phyloP scores from a whole-genome alignment of 2,113 vertebrate genomes.

The Formicarius rufipectus region DNA sequence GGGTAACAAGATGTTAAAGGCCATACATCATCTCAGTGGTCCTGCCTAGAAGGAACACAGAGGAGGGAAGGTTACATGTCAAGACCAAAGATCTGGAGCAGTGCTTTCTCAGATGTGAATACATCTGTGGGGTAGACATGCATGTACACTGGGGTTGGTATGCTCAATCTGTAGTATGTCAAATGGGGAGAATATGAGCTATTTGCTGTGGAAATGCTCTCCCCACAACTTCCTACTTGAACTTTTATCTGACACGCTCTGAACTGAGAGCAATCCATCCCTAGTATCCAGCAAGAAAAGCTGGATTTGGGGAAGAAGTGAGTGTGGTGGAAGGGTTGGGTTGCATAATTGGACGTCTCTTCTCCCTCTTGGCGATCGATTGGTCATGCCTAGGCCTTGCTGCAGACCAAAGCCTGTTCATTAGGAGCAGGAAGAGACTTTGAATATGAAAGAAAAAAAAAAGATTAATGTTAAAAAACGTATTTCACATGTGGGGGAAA shows the following conservation, averaged over 20 bases:
- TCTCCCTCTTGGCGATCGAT: slow-evolving; percentile 75
- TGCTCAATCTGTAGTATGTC: slow-evolving; percentile 35
- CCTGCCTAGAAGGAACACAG: slow-evolving; percentile 64
- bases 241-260: slow-evolving; percentile 53
- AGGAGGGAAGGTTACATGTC: slow-evolving; percentile 28
- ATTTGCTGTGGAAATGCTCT: slow-evolving; percentile 52
- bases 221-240: slow-evolving; percentile 40
- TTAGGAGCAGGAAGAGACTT: slow-evolving; percentile 81
- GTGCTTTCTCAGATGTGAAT: slow-evolving; percentile 52
- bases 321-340: slow-evolving; percentile 71
- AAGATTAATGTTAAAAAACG: slow-evolving; percentile 72
- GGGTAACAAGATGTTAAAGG: not conserved
- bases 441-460: slow-evolving; percentile 77
- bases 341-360: slow-evolving; percentile 73
- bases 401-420: slow-evolving; percentile 83
- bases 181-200: slow-evolving; percentile 16
- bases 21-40: slow-evolving; percentile 49
- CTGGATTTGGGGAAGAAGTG: slow-evolving; percentile 74
- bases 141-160: not conserved
- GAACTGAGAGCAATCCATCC: slow-evolving; percentile 63
- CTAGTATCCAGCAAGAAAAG: slow-evolving; percentile 76
- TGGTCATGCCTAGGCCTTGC: slow-evolving; percentile 82
- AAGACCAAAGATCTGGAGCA: slow-evolving; percentile 48
- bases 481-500: slow-evolving; percentile 70
- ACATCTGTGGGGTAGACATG: slow-evolving; percentile 34